Percentiles rank a stretch among this genome's conserved stretches.
Conservation (phyloP, 2,113 vertebrate genomes). For the Hyperopisus bebe region DNA sequence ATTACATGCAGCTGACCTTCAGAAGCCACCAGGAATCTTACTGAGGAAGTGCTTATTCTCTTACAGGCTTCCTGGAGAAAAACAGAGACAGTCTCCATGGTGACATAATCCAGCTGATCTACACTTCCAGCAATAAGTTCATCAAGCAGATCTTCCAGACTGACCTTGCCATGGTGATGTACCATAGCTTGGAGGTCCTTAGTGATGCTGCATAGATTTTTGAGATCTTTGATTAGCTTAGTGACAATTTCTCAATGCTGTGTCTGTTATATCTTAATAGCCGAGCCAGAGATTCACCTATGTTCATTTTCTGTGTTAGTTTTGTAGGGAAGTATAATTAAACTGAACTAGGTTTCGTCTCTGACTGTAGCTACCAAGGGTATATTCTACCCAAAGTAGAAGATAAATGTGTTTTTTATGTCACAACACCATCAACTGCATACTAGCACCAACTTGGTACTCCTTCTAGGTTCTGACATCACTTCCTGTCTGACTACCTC, state of each 20-base stretch:
- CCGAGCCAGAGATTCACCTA: too few species aligned
- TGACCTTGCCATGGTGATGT: slow-evolving; percentile 91
- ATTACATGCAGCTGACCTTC: background rate
- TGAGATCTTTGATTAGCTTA: background rate
- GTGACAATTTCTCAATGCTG: background rate
- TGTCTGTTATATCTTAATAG: too few species aligned
- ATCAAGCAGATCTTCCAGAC: slow-evolving; percentile 99
- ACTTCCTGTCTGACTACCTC: background rate
- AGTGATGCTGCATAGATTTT: background rate
- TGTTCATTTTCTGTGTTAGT: background rate
- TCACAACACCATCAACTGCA: background rate
- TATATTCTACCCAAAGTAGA: background rate
- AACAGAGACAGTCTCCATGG: slow-evolving; percentile 94
- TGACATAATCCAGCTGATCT: slow-evolving; percentile 96
- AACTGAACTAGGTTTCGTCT: slow-evolving; percentile 34
- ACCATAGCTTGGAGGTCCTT: background rate
- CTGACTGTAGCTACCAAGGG: slow-evolving; percentile 59
- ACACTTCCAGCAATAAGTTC: slow-evolving; percentile 96
- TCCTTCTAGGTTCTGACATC: background rate
- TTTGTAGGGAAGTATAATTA: background rate
- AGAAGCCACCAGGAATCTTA: background rate
- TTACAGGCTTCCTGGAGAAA: slow-evolving; percentile 92
- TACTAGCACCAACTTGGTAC: background rate
- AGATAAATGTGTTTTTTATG: background rate
- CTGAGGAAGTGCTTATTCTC: background rate